Evolutionary conservation across 2,888 invertebrate species (phyloP).

Genomic region (Slavum lentiscoides): DNA sequence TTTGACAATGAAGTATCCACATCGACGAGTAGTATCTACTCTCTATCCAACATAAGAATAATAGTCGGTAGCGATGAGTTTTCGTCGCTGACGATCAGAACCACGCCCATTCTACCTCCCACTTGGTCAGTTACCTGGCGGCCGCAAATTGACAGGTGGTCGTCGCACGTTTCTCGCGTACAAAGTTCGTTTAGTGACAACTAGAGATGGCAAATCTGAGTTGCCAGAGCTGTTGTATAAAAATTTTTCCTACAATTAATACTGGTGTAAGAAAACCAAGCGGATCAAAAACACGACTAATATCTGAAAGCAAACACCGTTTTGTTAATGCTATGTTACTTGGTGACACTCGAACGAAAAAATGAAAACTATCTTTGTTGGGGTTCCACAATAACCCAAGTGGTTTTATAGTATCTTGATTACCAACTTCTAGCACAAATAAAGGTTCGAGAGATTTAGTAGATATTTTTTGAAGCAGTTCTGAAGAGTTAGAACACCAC

Average conservation of each 20-base stretch:
- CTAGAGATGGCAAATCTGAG: no score
- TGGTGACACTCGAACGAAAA: slow-evolving; percentile 19
- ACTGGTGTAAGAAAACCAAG: background rate
- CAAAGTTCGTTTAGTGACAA: no score
- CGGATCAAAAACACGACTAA: background rate
- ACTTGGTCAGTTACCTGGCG: no score
- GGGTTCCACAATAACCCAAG: slow-evolving; percentile 55
- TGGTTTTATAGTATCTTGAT: slow-evolving; percentile 40
- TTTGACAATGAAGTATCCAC: no score
- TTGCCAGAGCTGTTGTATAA: background rate
- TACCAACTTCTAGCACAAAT: background rate
- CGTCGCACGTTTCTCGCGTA: no score
- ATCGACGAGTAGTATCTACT: no score
- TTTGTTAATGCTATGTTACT: background rate
- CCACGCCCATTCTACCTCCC: no score
- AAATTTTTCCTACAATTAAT: background rate
- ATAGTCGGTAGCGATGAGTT: no score
- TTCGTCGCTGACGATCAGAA: no score
- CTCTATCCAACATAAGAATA: no score
- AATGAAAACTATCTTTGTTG: slow-evolving; percentile 48
- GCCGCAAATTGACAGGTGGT: no score
- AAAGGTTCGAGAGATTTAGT: background rate
- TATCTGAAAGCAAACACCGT: background rate
- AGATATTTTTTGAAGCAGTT: background rate
- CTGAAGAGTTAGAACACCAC: slow-evolving; percentile 14